Base-by-base conservation (phyloP, 1,140 invertebrate species). In the Ceratina japonica region DNA sequence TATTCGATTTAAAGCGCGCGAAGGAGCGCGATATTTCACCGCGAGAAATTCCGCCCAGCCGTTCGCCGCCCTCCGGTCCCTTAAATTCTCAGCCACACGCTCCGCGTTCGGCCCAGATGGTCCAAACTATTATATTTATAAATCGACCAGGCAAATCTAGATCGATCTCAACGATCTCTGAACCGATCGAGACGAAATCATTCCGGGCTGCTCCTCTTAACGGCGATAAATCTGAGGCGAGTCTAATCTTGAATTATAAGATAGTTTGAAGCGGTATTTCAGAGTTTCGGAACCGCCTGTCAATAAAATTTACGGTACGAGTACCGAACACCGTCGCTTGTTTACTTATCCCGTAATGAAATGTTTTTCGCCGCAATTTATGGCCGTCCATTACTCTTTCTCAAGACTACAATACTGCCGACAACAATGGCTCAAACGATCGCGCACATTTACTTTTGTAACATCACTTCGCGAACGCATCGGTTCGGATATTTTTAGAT, bases 1-100 rank as follows among this genome's bases (percentile, higher is more conserved):
- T 59, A 51, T 71, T 62, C 75, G 56, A 78, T 78, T 78, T 78
- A 54, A 78, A 78, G 63, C 69, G 69, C 69, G 58, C 69, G 58
- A 76, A 76, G 66, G 24, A 61, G 44, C 56, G 56, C 20, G 52
- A 63, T 62, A 78, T 72, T 62, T 62, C 37, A 59, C 31, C 20
- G 49, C 8, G 27, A 68, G 61, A 75, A 37, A 62, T 71, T 63
- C 24, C 31, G 0, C 20, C n/a, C 5, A 7, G 8, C 37, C 49
- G 37, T 24, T 68, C 51, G n/a, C n/a, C 18, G 16, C 15, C 24
- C 1, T 18, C 49, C 49, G 15, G n/a, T n/a, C 16, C 27, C 22
- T 24, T 37, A 62, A 69, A 76, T 52, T 18, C 54, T 44, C 62
- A 13, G 27, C 1, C 12, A 1, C 16, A 16, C 54, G 24, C 7